Evolutionary conservation across 2,113 vertebrate species (phyloP).

Genomic region (Psilopsiagon aymara): DNA sequence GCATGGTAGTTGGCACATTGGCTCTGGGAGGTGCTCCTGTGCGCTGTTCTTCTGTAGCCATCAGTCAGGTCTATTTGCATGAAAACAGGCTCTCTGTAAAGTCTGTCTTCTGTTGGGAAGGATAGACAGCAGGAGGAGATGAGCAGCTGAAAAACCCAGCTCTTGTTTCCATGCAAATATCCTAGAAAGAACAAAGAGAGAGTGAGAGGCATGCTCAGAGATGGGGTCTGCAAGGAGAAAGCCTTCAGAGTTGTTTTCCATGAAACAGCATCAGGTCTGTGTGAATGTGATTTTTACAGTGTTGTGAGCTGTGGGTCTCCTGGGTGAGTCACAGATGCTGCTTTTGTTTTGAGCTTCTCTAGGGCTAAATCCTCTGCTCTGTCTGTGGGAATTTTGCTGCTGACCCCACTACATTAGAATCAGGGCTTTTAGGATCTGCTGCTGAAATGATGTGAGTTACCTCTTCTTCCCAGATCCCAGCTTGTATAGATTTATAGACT

Average conservation of each 20-base stretch:
- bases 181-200: neutral
- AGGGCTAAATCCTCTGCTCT: neutral
- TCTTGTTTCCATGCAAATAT: slow-evolving; percentile 39
- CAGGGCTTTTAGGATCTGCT: neutral
- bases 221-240: neutral
- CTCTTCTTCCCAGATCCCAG: neutral
- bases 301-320: neutral
- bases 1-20: neutral
- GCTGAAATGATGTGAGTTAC: neutral
- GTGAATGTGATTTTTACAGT: slow-evolving; percentile 26
- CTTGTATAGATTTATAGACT: neutral
- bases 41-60: neutral
- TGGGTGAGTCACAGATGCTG: slow-evolving; percentile 30
- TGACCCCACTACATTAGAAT: neutral
- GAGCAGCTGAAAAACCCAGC: neutral
- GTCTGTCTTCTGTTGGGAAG: neutral
- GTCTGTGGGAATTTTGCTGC: neutral
- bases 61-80: neutral
- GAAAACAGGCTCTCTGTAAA: neutral
- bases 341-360: slow-evolving; percentile 19
- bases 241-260: neutral
- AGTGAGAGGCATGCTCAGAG: neutral
- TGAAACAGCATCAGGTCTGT: neutral
- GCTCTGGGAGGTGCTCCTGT: neutral
- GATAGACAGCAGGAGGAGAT: neutral